phyloP scores from a whole-genome alignment of 1,140 invertebrate species.

The Pinna nobilis region DNA sequence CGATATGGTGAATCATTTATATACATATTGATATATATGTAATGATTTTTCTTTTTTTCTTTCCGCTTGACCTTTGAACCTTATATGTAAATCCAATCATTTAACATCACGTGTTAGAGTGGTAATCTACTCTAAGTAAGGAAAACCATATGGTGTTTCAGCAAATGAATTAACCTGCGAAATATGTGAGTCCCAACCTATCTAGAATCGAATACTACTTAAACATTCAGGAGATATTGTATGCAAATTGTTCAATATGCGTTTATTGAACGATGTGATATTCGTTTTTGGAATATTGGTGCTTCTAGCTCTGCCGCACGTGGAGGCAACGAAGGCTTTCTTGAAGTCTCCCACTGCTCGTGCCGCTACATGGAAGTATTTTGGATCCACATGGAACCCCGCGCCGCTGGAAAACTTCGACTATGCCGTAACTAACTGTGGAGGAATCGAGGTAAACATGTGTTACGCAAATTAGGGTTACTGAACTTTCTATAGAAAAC shows the following conservation, averaged over 20 bases:
- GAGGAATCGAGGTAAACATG: constrained; percentile 14
- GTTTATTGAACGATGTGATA: neutral
- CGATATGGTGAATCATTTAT: too few species aligned
- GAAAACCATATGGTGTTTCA: too few species aligned
- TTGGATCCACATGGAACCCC: neutral
- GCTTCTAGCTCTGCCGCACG: neutral
- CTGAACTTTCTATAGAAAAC: too few species aligned
- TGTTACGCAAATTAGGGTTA: too few species aligned
- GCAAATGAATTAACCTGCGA: too few species aligned
- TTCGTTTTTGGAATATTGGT: neutral
- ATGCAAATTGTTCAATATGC: neutral
- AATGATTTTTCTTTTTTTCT: too few species aligned
- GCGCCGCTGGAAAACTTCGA: neutral
- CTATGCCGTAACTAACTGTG: constrained; percentile 7
- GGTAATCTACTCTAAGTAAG: too few species aligned
- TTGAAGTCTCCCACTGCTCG: constrained; percentile 10
- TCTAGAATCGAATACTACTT: neutral
- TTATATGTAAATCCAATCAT: too few species aligned
- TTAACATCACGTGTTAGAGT: too few species aligned
- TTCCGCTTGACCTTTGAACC: too few species aligned
- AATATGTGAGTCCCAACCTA: neutral
- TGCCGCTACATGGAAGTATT: constrained; percentile 13
- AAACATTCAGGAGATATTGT: neutral
- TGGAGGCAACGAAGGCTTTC: neutral
- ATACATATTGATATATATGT: too few species aligned